Conservation (phyloP, 2,113 vertebrate species). For the Lagopus leucura region DNA sequence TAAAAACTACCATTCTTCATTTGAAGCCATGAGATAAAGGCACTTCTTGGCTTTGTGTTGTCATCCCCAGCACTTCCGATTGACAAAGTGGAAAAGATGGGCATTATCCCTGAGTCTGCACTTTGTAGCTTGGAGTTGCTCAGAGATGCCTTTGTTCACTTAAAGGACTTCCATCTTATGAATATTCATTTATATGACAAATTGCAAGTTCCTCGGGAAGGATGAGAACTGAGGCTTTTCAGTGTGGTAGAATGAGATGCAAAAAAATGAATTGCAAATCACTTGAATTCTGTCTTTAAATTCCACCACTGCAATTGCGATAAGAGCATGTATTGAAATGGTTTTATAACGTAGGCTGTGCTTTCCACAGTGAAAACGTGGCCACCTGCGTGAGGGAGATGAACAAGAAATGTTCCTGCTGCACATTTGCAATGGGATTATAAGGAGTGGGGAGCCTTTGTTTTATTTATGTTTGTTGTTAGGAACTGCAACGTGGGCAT, state of each 20-base stretch:
- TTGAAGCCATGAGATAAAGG: fast-evolving
- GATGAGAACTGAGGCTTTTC: conserved; percentile 34
- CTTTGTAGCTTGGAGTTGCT: not conserved
- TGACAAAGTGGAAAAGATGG: not conserved
- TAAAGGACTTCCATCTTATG: not conserved
- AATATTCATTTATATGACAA: conserved; percentile 61
- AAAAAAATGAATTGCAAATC: conserved; percentile 35
- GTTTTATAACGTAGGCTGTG: not conserved
- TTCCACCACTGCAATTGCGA: not conserved
- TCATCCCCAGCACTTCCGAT: not conserved
- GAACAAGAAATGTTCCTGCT: not conserved
- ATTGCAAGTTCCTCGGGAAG: conserved; percentile 8
- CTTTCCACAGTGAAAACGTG: not conserved
- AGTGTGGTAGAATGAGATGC: conserved; percentile 15
- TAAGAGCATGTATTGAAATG: not conserved
- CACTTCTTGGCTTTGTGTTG: not conserved
- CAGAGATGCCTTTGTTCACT: conserved; percentile 63
- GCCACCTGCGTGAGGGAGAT: not conserved
- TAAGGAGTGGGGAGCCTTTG: not conserved
- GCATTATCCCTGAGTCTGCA: not conserved
- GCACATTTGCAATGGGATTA: not conserved
- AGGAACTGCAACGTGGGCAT: not conserved
- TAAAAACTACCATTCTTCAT: not conserved
- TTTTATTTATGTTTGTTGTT: not conserved
- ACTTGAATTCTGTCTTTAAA: not conserved